phyloP scores from a whole-genome alignment of 2,888 invertebrate species.

The Megamerina dolium region DNA sequence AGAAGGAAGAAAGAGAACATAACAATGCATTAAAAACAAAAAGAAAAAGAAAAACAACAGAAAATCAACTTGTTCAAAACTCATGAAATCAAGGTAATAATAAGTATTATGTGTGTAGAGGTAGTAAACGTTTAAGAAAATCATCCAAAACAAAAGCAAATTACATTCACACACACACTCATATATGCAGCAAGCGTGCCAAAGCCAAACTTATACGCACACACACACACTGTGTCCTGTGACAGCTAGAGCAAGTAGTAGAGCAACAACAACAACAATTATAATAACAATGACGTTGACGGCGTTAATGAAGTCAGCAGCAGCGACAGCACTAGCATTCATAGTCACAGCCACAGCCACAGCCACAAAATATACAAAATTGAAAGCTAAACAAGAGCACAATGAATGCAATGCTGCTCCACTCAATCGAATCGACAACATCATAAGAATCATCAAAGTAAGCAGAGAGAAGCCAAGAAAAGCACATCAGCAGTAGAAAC shows the following conservation, averaged over 20 bases:
- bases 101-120: too few relatives aligned
- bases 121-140: constrained; percentile 40
- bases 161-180: constrained; percentile 7
- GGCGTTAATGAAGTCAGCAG: constrained; percentile 4
- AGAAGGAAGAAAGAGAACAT: too few relatives aligned
- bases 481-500: too few relatives aligned
- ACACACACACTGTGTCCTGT: neutral
- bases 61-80: constrained; percentile 6
- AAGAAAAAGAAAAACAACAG: constrained; percentile 25
- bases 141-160: constrained; percentile 29
- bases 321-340: constrained; percentile 5
- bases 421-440: too few relatives aligned
- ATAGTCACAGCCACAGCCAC: too few relatives aligned
- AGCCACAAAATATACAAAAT: too few relatives aligned
- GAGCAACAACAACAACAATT: constrained; percentile 10
- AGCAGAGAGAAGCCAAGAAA: too few relatives aligned
- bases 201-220: neutral
- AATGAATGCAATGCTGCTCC: too few relatives aligned
- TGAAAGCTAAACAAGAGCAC: too few relatives aligned
- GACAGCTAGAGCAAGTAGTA: neutral
- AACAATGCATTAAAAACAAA: too few relatives aligned
- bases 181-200: neutral
- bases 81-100: constrained; percentile 32
- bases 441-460: too few relatives aligned
- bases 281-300: constrained; percentile 12